These are phyloP conservation scores for Ephialtes manifestator DNA, from an alignment of 2,888 invertebrate species.

Conservation along the genomic window DNA sequence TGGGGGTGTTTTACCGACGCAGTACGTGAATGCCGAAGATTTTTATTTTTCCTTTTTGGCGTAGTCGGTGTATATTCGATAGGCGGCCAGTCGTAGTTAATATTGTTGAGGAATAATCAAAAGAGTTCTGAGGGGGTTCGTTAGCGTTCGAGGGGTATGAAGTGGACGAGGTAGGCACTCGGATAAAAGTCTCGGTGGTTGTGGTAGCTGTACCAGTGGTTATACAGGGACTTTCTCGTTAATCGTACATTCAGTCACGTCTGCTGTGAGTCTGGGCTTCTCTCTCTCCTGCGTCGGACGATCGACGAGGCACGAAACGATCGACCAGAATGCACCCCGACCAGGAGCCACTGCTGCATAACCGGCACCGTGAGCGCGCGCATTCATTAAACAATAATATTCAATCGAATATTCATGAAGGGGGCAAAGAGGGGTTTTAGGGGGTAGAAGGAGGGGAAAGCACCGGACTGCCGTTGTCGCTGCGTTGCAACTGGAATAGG, in stretches of 20 bases:
- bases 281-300: constrained; percentile 24
- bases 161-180: constrained; percentile 11
- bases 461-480: constrained; percentile 27
- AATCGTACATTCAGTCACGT: constrained; percentile 63
- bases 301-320: constrained; percentile 59
- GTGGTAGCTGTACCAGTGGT: constrained; percentile 16
- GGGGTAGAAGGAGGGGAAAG: not conserved
- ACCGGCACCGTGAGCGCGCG: constrained; percentile 58
- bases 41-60: not conserved
- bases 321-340: constrained; percentile 64
- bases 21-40: not conserved
- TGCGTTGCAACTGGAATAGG: constrained; percentile 18
- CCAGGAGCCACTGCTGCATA: constrained; percentile 50
- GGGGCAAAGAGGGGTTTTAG: not conserved
- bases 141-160: constrained; percentile 43
- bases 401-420: constrained; percentile 72
- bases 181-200: constrained; percentile 26
- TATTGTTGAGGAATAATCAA: constrained; percentile 49
- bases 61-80: not conserved
- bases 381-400: constrained; percentile 73
- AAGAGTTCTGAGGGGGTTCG: constrained; percentile 46
- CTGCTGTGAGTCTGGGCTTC: constrained; percentile 45
- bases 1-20: not conserved
- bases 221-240: constrained; percentile 43
- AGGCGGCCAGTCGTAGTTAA: constrained; percentile 27